These are phyloP conservation scores for Macrocentrus cingulum DNA, from an alignment of 1,140 invertebrate species.

Conservation along the genomic window DNA sequence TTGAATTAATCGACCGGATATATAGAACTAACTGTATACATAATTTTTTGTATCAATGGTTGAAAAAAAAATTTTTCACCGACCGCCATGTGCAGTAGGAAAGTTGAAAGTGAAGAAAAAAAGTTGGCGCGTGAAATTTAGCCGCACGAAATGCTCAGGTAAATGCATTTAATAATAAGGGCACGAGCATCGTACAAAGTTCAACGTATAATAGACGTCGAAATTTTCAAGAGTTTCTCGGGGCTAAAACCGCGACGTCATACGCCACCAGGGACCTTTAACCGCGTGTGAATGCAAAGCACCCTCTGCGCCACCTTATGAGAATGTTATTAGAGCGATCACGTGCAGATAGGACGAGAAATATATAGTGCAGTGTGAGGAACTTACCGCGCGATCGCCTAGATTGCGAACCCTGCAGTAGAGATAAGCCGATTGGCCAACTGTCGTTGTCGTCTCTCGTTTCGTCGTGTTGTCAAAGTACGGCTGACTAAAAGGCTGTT, in stretches of 20 bases:
- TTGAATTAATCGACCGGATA: too few species aligned
- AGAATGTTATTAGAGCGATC: conserved; percentile 7
- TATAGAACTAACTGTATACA: too few species aligned
- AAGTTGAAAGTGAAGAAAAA: too few species aligned
- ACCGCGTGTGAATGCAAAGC: background rate
- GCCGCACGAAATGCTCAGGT: too few species aligned
- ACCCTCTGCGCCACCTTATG: background rate
- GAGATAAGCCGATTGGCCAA: conserved; percentile 81
- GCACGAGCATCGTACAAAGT: background rate
- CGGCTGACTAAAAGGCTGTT: conserved; percentile 78
- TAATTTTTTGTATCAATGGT: too few species aligned
- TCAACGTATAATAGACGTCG: background rate
- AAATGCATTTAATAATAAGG: background rate
- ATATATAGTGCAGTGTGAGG: background rate
- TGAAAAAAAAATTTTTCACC: too few species aligned
- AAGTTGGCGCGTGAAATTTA: too few species aligned
- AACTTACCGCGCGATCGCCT: conserved; percentile 83
- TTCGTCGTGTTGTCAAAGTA: conserved; percentile 88
- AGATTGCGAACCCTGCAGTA: conserved; percentile 84
- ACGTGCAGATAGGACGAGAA: conserved; percentile 12
- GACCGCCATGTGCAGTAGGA: too few species aligned
- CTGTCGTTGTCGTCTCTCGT: conserved; percentile 80
- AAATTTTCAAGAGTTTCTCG: background rate
- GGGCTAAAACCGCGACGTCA: background rate
- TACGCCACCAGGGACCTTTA: background rate